These are phyloP conservation scores for Theretra japonica DNA, from an alignment of 2,888 invertebrate genomes.

Conservation along the genomic window DNA sequence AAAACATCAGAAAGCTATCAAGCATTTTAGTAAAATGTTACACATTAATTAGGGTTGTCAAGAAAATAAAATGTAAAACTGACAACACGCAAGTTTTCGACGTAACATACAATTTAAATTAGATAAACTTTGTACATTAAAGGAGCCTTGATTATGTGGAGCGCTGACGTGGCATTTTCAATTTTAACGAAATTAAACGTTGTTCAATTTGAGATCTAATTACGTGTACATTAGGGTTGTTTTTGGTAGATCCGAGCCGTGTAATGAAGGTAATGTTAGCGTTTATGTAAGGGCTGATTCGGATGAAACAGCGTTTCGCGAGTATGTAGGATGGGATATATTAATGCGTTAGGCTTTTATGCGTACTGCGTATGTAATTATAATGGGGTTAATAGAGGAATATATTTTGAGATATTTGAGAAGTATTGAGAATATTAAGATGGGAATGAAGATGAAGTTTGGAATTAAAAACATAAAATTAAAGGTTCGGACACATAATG, in stretches of 20 bases:
- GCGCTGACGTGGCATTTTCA: constrained; percentile 9
- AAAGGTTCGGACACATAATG: too few relatives aligned
- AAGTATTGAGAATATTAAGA: too few relatives aligned
- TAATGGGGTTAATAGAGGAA: not conserved
- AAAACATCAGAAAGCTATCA: not conserved
- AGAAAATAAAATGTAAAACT: not conserved
- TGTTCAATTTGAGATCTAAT: constrained; percentile 5
- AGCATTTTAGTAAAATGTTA: not conserved
- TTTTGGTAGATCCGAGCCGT: not conserved
- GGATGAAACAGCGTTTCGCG: constrained; percentile 12
- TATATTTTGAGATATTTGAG: not conserved
- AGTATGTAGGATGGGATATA: not conserved
- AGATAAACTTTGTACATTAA: not conserved
- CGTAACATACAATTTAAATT: not conserved
- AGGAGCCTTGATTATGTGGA: constrained; percentile 2
- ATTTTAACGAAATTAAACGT: not conserved
- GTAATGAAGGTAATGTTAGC: not conserved
- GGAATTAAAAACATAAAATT: too few relatives aligned
- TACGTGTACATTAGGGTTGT: constrained; percentile 2
- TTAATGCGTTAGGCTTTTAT: not conserved
- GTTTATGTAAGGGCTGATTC: not conserved
- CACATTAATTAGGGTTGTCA: not conserved
- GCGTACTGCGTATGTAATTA: not conserved
- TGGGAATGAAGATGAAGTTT: too few relatives aligned
- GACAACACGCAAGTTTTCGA: not conserved